Evolutionary conservation across 2,888 invertebrate species (phyloP).

Genomic region (Catonia carolina): DNA sequence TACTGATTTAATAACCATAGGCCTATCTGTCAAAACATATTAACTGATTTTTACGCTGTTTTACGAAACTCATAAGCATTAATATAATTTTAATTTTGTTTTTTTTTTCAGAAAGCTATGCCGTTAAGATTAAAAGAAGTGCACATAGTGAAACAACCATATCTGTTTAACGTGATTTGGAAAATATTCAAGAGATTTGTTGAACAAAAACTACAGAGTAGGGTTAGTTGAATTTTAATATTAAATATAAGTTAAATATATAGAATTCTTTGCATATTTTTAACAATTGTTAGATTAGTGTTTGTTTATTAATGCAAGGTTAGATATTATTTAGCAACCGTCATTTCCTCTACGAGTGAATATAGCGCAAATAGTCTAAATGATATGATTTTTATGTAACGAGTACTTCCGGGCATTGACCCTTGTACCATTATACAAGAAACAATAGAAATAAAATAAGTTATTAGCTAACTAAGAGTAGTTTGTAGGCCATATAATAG

Average conservation of each 20-base stretch:
- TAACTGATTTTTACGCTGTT: no score
- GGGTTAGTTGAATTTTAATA: conserved; percentile 50
- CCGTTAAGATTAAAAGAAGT: conserved; percentile 76
- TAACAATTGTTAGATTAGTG: not conserved
- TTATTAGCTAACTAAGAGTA: no score
- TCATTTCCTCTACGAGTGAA: no score
- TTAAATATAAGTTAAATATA: conserved; percentile 2
- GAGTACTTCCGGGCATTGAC: no score
- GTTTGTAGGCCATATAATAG: no score
- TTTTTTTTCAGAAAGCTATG: conserved; percentile 59
- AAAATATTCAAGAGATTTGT: conserved; percentile 77
- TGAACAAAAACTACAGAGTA: conserved; percentile 65
- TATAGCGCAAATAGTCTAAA: no score
- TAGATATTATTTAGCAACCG: no score
- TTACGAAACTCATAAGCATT: no score
- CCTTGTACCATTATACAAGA: no score
- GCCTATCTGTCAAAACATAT: no score
- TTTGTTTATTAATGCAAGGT: not conserved
- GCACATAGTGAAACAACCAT: conserved; percentile 79
- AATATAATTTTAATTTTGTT: not conserved
- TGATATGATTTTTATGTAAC: not conserved
- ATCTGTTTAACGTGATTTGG: conserved; percentile 80
- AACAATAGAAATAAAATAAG: no score
- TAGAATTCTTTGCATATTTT: not conserved
- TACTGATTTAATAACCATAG: no score